phyloP scores from a whole-genome alignment of 2,888 invertebrate genomes.

The Panzeria rudis region DNA sequence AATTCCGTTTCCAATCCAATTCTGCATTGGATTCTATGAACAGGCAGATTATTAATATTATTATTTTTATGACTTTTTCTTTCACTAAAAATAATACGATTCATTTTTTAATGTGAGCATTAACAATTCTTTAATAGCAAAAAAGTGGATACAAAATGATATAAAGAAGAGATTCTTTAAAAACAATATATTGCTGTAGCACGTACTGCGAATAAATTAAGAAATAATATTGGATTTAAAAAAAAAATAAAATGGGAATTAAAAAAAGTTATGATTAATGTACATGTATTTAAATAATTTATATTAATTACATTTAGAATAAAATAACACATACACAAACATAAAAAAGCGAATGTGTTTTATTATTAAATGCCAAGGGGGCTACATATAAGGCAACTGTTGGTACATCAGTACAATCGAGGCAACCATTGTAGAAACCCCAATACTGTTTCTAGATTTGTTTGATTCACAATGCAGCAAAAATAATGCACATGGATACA shows the following conservation, averaged over 20 bases:
- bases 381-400: neutral
- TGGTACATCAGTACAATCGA: neutral
- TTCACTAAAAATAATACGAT: conserved; percentile 15
- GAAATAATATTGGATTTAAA: conserved; percentile 53
- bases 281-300: conserved; percentile 72
- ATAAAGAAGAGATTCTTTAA: conserved; percentile 53
- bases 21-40: too few species aligned
- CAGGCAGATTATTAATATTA: conserved; percentile 32
- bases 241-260: conserved; percentile 60
- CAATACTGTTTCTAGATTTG: too few species aligned
- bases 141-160: conserved; percentile 15
- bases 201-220: conserved; percentile 63
- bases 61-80: neutral
- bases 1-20: too few species aligned
- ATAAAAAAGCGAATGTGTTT: conserved; percentile 35
- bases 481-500: too few species aligned
- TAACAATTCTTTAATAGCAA: conserved; percentile 56
- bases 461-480: too few species aligned
- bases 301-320: conserved; percentile 69
- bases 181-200: conserved; percentile 60
- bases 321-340: conserved; percentile 64
- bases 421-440: too few species aligned
- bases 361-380: neutral
- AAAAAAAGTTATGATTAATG: conserved; percentile 62
- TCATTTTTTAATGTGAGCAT: conserved; percentile 47